Evolutionary conservation across 1,140 invertebrate species (phyloP).

Genomic region (Drosophila nigrodunni): DNA sequence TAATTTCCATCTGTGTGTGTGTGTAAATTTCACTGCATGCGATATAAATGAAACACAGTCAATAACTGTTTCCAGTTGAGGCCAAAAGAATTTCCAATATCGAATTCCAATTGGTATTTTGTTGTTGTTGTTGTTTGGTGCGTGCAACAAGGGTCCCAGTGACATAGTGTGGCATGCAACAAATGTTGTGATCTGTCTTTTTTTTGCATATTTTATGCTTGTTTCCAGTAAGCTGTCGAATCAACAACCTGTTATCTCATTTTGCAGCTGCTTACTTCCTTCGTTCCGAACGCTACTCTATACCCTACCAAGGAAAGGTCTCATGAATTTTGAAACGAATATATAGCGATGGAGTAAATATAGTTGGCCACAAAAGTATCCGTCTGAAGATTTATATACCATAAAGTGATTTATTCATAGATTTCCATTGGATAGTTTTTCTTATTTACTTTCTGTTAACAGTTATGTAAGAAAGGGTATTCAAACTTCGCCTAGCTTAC

Average conservation of each 20-base stretch:
- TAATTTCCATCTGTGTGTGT: conserved; percentile 63
- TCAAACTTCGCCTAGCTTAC: background rate
- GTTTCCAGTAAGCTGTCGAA: conserved; percentile 25
- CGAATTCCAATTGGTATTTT: background rate
- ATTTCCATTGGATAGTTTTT: no score
- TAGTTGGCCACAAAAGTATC: no score
- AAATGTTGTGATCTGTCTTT: conserved; percentile 33
- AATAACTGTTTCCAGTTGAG: conserved; percentile 60
- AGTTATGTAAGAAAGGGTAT: background rate
- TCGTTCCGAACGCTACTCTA: conserved; percentile 16
- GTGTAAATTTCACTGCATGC: conserved; percentile 70
- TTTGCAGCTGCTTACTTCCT: conserved; percentile 48
- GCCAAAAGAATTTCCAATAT: conserved; percentile 14
- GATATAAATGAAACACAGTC: conserved; percentile 42
- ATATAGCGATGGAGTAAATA: background rate
- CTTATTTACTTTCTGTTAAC: no score
- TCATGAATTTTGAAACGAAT: background rate
- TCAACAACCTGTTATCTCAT: conserved; percentile 72
- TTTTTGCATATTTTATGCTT: conserved; percentile 56
- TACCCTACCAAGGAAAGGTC: background rate
- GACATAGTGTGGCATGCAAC: conserved; percentile 59
- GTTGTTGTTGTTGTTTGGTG: background rate
- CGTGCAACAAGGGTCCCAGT: conserved; percentile 45
- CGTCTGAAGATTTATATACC: no score
- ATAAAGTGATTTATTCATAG: no score